These are phyloP conservation scores for Acrocera orbiculus DNA, from an alignment of 2,888 invertebrate genomes.

Conservation along the genomic window DNA sequence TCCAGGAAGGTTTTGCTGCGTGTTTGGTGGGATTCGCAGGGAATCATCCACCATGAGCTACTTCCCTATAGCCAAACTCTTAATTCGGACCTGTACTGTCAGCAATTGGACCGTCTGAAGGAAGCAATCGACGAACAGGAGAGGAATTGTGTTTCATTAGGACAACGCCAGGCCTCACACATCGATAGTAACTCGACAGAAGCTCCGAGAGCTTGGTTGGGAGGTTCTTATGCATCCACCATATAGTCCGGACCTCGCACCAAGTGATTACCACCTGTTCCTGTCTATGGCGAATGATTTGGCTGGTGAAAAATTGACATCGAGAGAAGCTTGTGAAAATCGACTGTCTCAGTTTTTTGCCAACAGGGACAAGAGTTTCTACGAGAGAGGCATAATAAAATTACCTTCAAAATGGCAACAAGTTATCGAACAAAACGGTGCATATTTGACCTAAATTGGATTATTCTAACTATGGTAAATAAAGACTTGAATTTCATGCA, in stretches of 20 bases:
- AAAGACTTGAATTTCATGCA: no score
- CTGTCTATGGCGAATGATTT: constrained; percentile 12
- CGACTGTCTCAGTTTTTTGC: constrained; percentile 13
- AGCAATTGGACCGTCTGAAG: constrained; percentile 8
- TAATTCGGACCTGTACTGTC: constrained; percentile 9
- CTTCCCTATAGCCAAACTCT: background rate
- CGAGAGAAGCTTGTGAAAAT: constrained; percentile 13
- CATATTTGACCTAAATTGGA: constrained; percentile 2
- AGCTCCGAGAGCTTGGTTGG: constrained; percentile 15
- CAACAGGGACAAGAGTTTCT: constrained; percentile 13
- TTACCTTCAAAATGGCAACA: constrained; percentile 2
- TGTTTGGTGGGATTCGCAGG: background rate
- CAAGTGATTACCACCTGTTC: constrained; percentile 14
- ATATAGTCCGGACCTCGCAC: constrained; percentile 14
- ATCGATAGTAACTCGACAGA: constrained; percentile 12
- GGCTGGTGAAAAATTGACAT: constrained; percentile 12
- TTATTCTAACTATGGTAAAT: no score
- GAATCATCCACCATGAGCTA: constrained; percentile 1
- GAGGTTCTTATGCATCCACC: constrained; percentile 15
- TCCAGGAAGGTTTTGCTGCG: constrained; percentile 5
- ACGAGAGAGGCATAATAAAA: constrained; percentile 10
- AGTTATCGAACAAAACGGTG: constrained; percentile 4
- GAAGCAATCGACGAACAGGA: constrained; percentile 3
- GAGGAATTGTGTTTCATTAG: constrained; percentile 12
- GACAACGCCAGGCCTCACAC: constrained; percentile 8